phyloP scores from a whole-genome alignment of 2,888 invertebrate genomes.

The Ectemnius cavifrons region DNA sequence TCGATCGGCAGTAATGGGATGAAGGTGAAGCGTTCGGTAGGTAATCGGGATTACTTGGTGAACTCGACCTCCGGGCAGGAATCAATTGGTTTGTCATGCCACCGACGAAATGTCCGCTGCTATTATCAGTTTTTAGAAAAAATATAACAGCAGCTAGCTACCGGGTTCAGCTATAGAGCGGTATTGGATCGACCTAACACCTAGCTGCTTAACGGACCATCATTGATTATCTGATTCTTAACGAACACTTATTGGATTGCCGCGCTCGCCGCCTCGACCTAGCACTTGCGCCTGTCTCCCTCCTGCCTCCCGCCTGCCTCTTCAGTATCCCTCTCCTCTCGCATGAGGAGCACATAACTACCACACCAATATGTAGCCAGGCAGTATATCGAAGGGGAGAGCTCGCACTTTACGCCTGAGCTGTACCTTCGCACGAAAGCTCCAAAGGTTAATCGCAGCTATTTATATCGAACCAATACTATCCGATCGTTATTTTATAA shows the following conservation, averaged over 20 bases:
- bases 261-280: background rate
- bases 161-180: too few species aligned
- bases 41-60: background rate
- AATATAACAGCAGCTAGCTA: too few species aligned
- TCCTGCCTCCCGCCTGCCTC: too few species aligned
- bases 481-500: background rate
- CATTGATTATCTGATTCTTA: conserved; percentile 1
- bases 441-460: conserved; percentile 6
- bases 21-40: too few species aligned
- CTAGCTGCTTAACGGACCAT: background rate
- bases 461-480: background rate
- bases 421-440: background rate
- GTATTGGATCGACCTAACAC: background rate
- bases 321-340: too few species aligned
- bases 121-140: too few species aligned
- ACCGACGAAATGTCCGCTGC: too few species aligned
- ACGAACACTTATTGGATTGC: background rate
- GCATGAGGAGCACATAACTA: background rate
- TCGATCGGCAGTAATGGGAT: too few species aligned
- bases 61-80: conserved; percentile 1
- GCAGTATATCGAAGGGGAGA: background rate
- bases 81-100: too few species aligned
- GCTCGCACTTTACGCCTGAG: background rate
- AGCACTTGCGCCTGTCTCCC: background rate
- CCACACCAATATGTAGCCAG: background rate